Conservation (phyloP, 2,113 vertebrate genomes). For the Excalfactoria chinensis region DNA sequence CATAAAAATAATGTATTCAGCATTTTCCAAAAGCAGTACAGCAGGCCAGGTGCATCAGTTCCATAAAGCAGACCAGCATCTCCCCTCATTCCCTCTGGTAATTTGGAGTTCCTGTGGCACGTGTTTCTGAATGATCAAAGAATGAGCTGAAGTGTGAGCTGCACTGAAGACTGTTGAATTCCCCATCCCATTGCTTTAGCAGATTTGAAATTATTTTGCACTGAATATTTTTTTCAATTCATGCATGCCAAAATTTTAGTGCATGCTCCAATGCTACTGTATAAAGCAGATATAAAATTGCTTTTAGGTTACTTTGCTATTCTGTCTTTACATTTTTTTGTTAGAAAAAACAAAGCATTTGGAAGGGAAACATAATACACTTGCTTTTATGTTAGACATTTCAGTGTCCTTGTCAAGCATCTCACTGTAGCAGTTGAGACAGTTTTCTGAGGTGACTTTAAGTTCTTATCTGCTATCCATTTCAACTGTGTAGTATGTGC, state of each 20-base stretch:
- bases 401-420: background rate
- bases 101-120: rapidly evolving
- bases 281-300: background rate
- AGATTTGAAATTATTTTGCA: background rate
- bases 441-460: background rate
- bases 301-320: background rate
- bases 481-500: background rate
- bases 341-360: background rate
- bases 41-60: background rate
- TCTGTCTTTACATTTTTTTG: rapidly evolving
- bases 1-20: background rate
- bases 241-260: background rate
- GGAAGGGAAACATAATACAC: background rate
- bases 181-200: rapidly evolving
- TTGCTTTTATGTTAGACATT: background rate
- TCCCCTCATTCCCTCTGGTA: background rate
- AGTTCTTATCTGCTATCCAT: background rate
- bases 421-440: rapidly evolving
- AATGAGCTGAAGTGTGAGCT: background rate
- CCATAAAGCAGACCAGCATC: background rate
- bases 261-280: rapidly evolving
- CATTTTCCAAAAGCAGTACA: background rate
- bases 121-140: background rate
- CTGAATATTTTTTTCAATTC: background rate
- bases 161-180: background rate